Evolutionary conservation across 2,113 vertebrate species (phyloP).

Genomic region (Copsychus sechellarum): DNA sequence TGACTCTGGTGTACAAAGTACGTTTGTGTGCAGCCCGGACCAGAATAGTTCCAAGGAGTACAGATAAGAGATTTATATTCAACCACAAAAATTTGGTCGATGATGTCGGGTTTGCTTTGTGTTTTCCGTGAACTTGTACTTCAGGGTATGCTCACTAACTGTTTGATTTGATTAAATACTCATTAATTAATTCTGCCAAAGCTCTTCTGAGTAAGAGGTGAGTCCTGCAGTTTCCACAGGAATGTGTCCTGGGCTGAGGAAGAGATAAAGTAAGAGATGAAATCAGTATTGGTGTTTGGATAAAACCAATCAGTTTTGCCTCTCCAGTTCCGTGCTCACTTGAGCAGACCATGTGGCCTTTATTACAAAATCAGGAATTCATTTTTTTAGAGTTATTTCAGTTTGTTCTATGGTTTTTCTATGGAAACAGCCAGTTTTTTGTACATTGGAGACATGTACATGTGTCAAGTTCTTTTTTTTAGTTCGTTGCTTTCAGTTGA

Average conservation of each 20-base stretch:
- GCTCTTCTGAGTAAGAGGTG: not conserved
- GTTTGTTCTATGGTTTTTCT: constrained; percentile 19
- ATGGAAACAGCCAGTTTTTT: constrained; percentile 34
- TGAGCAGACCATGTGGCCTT: not conserved
- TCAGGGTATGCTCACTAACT: not conserved
- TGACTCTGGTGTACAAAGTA: not conserved
- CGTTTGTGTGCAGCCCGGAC: not conserved
- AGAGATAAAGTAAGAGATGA: not conserved
- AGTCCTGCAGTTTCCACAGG: not conserved
- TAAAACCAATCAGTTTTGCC: not conserved
- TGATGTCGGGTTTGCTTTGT: not conserved
- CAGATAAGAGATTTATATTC: not conserved
- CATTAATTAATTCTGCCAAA: not conserved
- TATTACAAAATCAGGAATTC: constrained; percentile 34
- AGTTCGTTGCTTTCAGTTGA: not conserved
- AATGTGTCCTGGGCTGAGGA: not conserved
- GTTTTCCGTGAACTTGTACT: not conserved
- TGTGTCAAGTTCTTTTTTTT: constrained; percentile 27
- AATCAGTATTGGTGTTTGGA: not conserved
- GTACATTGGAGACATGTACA: not conserved
- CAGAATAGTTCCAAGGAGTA: not conserved
- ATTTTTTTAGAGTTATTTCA: constrained; percentile 10
- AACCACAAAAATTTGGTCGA: not conserved
- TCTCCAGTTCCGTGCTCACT: not conserved
- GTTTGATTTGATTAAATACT: not conserved